These are phyloP conservation scores for Florisuga fusca DNA, from an alignment of 2,797 vertebrate species.

Conservation along the genomic window DNA sequence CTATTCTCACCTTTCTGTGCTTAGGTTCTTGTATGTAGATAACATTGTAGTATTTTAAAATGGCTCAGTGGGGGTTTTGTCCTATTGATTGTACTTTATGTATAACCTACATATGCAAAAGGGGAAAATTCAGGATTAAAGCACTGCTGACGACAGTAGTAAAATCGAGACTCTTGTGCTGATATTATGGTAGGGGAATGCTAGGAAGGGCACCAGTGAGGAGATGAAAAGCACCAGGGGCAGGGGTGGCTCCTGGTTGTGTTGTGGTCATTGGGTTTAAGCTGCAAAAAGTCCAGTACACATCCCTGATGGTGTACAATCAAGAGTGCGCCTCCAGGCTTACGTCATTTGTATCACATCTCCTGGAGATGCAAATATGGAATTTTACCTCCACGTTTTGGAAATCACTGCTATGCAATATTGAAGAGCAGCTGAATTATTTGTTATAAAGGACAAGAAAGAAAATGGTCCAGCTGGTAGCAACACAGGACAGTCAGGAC, in stretches of 20 bases:
- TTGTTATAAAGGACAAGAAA: not conserved
- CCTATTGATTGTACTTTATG: not conserved
- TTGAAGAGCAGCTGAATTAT: not conserved
- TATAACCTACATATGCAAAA: not conserved
- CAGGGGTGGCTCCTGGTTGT: fast-evolving
- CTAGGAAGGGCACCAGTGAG: not conserved
- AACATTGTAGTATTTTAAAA: not conserved
- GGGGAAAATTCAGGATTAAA: not conserved
- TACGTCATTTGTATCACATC: not conserved
- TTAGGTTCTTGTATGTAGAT: not conserved
- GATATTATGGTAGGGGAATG: not conserved
- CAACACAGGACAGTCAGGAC: not conserved
- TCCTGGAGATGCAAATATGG: not conserved
- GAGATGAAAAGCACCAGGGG: not conserved
- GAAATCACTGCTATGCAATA: not conserved
- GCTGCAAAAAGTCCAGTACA: not conserved
- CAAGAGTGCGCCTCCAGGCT: not conserved
- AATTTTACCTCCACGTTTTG: not conserved
- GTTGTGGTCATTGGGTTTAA: not conserved
- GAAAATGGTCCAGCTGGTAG: not conserved
- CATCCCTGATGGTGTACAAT: too few relatives aligned
- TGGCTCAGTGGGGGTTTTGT: not conserved
- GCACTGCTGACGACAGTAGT: not conserved
- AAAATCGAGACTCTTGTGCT: not conserved
- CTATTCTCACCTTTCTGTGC: not conserved